phyloP scores from a whole-genome alignment of 2,888 invertebrate species.

The Lycophotia porphyrea region DNA sequence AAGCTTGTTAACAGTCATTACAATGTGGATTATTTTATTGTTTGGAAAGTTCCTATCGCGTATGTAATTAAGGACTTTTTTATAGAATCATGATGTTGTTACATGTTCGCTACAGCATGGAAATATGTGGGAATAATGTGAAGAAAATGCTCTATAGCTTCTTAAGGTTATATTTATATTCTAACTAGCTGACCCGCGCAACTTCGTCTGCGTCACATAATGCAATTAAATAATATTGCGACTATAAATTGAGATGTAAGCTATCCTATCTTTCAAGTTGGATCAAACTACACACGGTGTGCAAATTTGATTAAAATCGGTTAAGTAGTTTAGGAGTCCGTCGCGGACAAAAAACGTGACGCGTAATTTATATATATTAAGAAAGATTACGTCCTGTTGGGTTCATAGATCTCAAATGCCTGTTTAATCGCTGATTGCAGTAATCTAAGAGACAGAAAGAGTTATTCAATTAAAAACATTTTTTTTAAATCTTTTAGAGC shows the following conservation, averaged over 20 bases:
- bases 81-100: conserved; percentile 7
- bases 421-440: background rate
- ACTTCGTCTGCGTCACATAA: too few species aligned
- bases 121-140: background rate
- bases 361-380: too few species aligned
- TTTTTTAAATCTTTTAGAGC: background rate
- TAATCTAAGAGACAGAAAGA: background rate
- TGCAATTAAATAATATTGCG: too few species aligned
- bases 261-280: too few species aligned
- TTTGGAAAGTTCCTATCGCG: conserved; percentile 34
- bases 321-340: too few species aligned
- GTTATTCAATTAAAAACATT: background rate
- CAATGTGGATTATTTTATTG: conserved; percentile 8
- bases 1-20: conserved; percentile 43
- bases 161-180: background rate
- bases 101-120: background rate
- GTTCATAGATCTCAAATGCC: background rate
- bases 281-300: too few species aligned
- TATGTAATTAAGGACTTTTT: conserved; percentile 18
- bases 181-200: too few species aligned
- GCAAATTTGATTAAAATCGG: too few species aligned
- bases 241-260: too few species aligned
- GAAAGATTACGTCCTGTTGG: too few species aligned
- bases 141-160: background rate
- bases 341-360: too few species aligned